Conservation (phyloP, 2,113 vertebrate genomes). For the Apaloderma vittatum region DNA sequence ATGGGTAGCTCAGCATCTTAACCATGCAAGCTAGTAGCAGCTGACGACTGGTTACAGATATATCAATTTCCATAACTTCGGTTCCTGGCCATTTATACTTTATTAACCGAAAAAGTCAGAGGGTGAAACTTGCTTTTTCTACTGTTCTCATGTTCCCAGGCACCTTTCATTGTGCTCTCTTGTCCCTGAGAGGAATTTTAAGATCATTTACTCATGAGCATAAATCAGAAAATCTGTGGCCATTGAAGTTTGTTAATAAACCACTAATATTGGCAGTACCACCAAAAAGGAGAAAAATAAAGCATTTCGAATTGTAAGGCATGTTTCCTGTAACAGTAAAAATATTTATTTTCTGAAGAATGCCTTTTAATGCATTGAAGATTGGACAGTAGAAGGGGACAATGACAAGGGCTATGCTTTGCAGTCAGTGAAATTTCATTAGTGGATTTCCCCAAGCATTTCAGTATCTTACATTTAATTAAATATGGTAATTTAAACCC, state of each 20-base stretch:
- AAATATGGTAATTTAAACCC: slow-evolving; percentile 69
- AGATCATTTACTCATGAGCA: background rate
- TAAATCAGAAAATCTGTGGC: background rate
- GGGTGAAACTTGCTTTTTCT: background rate
- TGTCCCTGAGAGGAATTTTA: background rate
- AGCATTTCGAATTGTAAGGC: background rate
- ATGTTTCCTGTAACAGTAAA: background rate
- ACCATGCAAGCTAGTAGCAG: background rate
- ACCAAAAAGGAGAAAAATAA: background rate
- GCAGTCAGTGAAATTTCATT: slow-evolving; percentile 47
- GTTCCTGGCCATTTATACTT: background rate
- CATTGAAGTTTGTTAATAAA: background rate
- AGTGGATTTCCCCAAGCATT: slow-evolving; percentile 46
- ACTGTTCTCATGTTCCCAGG: background rate
- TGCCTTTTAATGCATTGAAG: background rate
- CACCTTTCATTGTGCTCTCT: background rate
- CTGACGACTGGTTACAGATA: background rate
- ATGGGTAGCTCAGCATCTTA: background rate
- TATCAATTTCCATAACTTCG: background rate
- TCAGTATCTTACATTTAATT: slow-evolving; percentile 60
- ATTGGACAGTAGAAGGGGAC: background rate
- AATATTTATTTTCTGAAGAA: background rate
- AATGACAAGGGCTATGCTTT: background rate
- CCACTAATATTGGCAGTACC: background rate
- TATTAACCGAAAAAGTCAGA: background rate